Conservation (phyloP, 2,113 vertebrate species). For the Indicator maculatus region DNA sequence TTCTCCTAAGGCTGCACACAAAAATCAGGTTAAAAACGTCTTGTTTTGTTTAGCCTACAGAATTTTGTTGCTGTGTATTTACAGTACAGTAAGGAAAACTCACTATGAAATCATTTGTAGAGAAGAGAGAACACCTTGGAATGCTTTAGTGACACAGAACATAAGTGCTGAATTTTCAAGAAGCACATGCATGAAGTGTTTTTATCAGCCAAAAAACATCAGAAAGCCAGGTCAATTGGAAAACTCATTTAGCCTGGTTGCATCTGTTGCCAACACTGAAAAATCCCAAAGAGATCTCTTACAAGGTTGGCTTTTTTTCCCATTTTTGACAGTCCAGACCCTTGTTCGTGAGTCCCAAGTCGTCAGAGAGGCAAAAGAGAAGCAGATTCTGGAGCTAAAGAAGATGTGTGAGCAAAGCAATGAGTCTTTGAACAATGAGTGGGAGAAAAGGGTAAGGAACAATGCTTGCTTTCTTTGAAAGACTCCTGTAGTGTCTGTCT, state of each 20-base stretch:
- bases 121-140: not conserved
- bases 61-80: not conserved
- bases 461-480: not conserved
- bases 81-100: not conserved
- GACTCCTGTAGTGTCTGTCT: not conserved
- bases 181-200: not conserved
- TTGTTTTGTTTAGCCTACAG: not conserved
- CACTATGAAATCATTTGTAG: not conserved
- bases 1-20: not conserved
- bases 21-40: not conserved
- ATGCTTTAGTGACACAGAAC: not conserved
- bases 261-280: not conserved
- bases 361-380: constrained; percentile 89
- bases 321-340: constrained; percentile 87
- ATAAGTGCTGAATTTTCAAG: not conserved
- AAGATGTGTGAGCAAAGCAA: constrained; percentile 89
- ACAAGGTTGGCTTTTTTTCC: constrained; percentile 25
- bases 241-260: not conserved
- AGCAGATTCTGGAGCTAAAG: constrained; percentile 92
- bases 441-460: constrained; percentile 90
- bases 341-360: constrained; percentile 90
- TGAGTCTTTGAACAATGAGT: constrained; percentile 89
- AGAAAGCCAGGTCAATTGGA: not conserved
- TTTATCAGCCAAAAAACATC: not conserved
- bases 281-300: not conserved